A percentile compares a stretch with the other conserved stretches of the same genome.
Evolutionary conservation across 2,113 vertebrate species (phyloP).

Genomic region (Asarcornis scutulata): DNA sequence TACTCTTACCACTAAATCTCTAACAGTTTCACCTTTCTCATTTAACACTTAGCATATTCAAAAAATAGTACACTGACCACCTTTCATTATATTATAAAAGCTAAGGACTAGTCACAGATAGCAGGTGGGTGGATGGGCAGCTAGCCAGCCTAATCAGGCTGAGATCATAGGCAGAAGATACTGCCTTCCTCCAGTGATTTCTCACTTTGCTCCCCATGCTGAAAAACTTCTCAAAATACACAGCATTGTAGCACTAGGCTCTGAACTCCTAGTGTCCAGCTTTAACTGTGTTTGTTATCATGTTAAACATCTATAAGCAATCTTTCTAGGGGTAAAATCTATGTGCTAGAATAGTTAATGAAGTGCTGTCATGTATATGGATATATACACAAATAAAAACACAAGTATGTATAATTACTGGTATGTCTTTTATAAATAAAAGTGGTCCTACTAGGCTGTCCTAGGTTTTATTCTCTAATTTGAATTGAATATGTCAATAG

Average conservation of each 20-base stretch:
- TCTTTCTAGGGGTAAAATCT: not conserved
- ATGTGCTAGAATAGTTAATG: not conserved
- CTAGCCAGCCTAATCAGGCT: conserved; percentile 8
- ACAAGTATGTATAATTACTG: not conserved
- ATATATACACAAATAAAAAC: not conserved
- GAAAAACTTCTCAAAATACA: not conserved
- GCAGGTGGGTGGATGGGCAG: not conserved
- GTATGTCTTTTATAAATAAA: not conserved
- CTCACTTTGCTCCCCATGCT: not conserved
- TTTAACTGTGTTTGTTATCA: not conserved
- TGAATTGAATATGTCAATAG: not conserved
- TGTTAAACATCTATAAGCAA: not conserved
- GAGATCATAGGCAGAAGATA: conserved; percentile 41
- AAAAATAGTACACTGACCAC: not conserved
- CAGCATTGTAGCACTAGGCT: not conserved
- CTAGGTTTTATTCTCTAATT: not conserved
- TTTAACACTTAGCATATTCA: not conserved
- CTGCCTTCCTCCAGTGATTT: conserved; percentile 21
- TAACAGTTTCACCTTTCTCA: not conserved
- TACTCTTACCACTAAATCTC: not conserved
- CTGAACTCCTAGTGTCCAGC: not conserved
- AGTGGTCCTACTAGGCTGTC: not conserved
- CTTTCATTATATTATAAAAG: not conserved
- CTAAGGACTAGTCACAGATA: not conserved
- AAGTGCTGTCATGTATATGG: not conserved